Conservation (phyloP, 2,888 invertebrate genomes). For the Zygothrica quintamaculata region DNA sequence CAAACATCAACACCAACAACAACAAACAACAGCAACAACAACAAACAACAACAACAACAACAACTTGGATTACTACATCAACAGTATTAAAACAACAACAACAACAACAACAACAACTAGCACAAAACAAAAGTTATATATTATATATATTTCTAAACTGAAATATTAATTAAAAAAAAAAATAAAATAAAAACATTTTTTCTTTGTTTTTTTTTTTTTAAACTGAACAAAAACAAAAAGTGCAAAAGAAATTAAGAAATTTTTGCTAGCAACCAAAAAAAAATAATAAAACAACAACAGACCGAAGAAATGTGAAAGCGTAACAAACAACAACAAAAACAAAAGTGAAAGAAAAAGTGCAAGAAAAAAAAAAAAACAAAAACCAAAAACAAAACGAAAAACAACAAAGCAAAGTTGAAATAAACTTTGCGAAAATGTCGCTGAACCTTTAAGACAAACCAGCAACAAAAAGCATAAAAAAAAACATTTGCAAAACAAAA, state of each 20-base stretch:
- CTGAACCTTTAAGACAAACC: slow-evolving; percentile 50
- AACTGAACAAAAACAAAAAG: slow-evolving; percentile 18
- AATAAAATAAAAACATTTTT: slow-evolving; percentile 22
- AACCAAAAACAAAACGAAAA: slow-evolving; percentile 37
- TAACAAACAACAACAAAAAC: slow-evolving; percentile 47
- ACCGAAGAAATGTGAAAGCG: slow-evolving; percentile 64
- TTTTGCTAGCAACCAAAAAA: slow-evolving; percentile 74
- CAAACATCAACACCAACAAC: slow-evolving; percentile 36
- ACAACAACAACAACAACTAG: slow-evolving; percentile 44
- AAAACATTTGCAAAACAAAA: slow-evolving; percentile 28
- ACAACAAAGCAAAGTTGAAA: slow-evolving; percentile 44
- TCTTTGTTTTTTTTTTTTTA: slow-evolving; percentile 3
- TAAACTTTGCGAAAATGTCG: slow-evolving; percentile 59
- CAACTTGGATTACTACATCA: slow-evolving; percentile 77
- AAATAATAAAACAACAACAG: slow-evolving; percentile 25
- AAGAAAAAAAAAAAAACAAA: slow-evolving; percentile 40
- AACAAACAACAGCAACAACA: slow-evolving; percentile 45
- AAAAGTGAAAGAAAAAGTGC: slow-evolving; percentile 36
- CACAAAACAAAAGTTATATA: slow-evolving; percentile 45
- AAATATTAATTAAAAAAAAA: slow-evolving; percentile 25
- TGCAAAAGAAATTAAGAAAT: slow-evolving; percentile 28
- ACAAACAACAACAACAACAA: slow-evolving; percentile 55
- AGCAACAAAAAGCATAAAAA: slow-evolving; percentile 33
- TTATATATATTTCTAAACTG: slow-evolving; percentile 10
- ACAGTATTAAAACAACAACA: slow-evolving; percentile 64